Conservation (phyloP, 2,797 vertebrate genomes). For the Synanceia verrucosa region DNA sequence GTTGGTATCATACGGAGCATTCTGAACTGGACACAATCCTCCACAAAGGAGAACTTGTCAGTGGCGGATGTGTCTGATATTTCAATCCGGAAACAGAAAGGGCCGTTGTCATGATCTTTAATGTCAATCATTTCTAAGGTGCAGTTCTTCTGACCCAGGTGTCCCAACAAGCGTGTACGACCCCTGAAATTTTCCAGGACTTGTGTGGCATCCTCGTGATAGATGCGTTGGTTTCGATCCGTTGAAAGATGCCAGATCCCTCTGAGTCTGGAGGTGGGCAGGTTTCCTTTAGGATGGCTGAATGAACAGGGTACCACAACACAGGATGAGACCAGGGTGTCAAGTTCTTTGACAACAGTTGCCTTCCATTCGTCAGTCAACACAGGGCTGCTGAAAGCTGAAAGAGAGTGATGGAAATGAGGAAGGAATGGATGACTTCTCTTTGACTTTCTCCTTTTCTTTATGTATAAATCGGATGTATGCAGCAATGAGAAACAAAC, state of each 20-base stretch:
- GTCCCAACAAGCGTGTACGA: conserved; percentile 64
- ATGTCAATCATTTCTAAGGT: conserved; percentile 58
- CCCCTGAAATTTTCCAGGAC: conserved; percentile 40
- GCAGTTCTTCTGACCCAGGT: conserved; percentile 60
- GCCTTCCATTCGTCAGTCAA: conserved; percentile 53
- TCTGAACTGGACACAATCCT: conserved; percentile 24
- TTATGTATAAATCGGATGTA: not conserved
- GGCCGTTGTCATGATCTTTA: conserved; percentile 60
- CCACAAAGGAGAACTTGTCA: conserved; percentile 61
- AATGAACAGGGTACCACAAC: conserved; percentile 78
- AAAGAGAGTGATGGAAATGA: not conserved
- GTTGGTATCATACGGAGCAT: conserved; percentile 51
- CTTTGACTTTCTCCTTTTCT: no score
- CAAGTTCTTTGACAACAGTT: conserved; percentile 1
- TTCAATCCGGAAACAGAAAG: conserved; percentile 72
- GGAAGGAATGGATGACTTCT: not conserved
- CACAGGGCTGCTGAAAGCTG: conserved; percentile 37
- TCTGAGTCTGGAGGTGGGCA: conserved; percentile 41
- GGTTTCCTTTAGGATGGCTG: conserved; percentile 27
- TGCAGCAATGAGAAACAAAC: not conserved
- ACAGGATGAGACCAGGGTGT: conserved; percentile 64
- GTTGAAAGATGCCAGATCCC: conserved; percentile 55
- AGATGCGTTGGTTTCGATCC: accelerated
- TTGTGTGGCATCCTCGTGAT: accelerated
- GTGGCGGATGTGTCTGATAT: accelerated